These are phyloP conservation scores for Orius laevigatus DNA, from an alignment of 1,140 invertebrate species.

Conservation along the genomic window DNA sequence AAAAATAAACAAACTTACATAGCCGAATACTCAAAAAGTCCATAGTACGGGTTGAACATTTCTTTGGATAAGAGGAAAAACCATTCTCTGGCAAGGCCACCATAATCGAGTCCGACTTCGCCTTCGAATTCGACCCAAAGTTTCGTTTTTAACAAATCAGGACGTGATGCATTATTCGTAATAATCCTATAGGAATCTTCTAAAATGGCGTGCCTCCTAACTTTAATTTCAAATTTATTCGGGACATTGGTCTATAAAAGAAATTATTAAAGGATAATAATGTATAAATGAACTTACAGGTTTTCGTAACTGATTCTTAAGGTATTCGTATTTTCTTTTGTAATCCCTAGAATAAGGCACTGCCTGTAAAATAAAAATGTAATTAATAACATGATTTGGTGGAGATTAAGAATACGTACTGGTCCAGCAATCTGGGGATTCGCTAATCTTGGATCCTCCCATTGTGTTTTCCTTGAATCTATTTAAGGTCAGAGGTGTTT, in stretches of 20 bases:
- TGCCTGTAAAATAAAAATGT: slow-evolving; percentile 36
- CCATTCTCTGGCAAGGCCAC: slow-evolving; percentile 92
- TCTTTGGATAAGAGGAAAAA: slow-evolving; percentile 97
- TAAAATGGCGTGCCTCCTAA: slow-evolving; percentile 71
- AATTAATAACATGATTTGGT: slow-evolving; percentile 8
- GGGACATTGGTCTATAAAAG: slow-evolving; percentile 73
- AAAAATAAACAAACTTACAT: slow-evolving; percentile 45
- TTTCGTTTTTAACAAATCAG: slow-evolving; percentile 88
- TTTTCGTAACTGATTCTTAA: slow-evolving; percentile 87
- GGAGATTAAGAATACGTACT: slow-evolving; percentile 30
- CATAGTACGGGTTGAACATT: slow-evolving; percentile 99
- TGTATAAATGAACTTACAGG: slow-evolving; percentile 48
- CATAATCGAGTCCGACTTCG: slow-evolving; percentile 94
- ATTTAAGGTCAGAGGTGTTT: too few relatives aligned
- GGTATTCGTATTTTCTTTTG: slow-evolving; percentile 96
- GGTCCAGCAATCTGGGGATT: slow-evolving; percentile 94
- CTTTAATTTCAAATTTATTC: slow-evolving; percentile 97
- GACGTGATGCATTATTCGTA: slow-evolving; percentile 61
- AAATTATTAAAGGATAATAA: slow-evolving; percentile 13
- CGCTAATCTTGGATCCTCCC: slow-evolving; percentile 95
- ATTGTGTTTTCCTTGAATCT: slow-evolving; percentile 93
- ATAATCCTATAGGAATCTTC: slow-evolving; percentile 92
- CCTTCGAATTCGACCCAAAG: slow-evolving; percentile 98
- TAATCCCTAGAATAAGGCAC: slow-evolving; percentile 96
- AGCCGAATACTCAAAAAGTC: slow-evolving; percentile 96